These are phyloP conservation scores for Petrophora chlorosata DNA, from an alignment of 2,888 invertebrate genomes.

Conservation along the genomic window DNA sequence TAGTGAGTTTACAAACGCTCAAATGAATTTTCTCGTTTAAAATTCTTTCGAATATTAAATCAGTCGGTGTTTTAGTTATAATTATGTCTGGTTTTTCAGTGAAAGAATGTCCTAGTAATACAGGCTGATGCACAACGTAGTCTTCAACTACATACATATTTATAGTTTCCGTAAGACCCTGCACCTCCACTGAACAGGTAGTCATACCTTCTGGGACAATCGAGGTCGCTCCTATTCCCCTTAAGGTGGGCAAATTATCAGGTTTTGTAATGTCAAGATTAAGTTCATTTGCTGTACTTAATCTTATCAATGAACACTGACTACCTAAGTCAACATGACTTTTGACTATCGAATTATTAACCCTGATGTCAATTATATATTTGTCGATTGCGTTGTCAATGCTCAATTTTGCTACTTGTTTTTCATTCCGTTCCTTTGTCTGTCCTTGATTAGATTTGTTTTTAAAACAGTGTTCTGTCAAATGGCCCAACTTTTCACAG, in stretches of 20 bases:
- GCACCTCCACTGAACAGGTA: no score
- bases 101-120: not conserved
- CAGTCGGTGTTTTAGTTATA: not conserved
- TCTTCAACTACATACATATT: slow-evolving; percentile 2
- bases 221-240: no score
- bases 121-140: not conserved
- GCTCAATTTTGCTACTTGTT: not conserved
- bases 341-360: not conserved
- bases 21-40: no score
- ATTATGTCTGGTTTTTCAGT: not conserved
- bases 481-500: not conserved
- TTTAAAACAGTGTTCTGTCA: slow-evolving; percentile 17
- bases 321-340: slow-evolving; percentile 41
- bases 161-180: not conserved
- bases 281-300: slow-evolving; percentile 9
- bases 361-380: not conserved
- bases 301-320: slow-evolving; percentile 35
- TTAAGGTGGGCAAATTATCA: not conserved
- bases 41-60: no score
- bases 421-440: no score
- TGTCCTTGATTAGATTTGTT: not conserved
- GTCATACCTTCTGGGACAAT: no score
- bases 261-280: not conserved
- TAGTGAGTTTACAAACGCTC: no score
- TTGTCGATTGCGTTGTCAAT: not conserved